phyloP scores from a whole-genome alignment of 2,797 vertebrate species.

The Myotis findleyi region DNA sequence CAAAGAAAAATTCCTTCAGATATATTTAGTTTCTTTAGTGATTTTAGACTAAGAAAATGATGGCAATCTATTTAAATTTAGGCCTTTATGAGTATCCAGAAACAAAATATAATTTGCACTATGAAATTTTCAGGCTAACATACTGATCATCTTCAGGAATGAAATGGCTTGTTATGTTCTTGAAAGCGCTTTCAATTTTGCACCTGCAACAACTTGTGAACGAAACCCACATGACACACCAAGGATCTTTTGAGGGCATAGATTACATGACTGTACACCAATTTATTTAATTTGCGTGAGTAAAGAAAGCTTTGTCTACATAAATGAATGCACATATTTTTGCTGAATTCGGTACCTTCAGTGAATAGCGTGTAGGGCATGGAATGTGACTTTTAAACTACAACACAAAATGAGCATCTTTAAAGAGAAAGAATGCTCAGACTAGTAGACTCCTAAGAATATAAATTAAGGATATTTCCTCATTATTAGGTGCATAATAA shows the following conservation, averaged over 20 bases:
- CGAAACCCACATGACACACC: neutral
- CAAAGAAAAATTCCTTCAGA: constrained; percentile 66
- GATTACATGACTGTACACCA: neutral
- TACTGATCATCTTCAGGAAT: constrained; percentile 43
- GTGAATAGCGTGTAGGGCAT: neutral
- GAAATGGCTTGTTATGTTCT: neutral
- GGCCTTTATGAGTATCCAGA: constrained; percentile 46
- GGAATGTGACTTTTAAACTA: neutral
- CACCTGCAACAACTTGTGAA: constrained; percentile 21
- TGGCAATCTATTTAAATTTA: constrained; percentile 53
- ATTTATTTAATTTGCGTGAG: neutral
- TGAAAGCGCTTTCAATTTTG: constrained; percentile 52
- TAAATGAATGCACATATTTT: neutral
- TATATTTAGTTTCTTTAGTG: constrained; percentile 13
- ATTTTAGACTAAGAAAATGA: constrained; percentile 40
- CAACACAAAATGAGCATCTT: constrained; percentile 37
- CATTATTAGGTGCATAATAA: constrained; percentile 15
- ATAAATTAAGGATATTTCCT: constrained; percentile 28
- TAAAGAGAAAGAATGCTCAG: constrained; percentile 49
- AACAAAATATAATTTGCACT: neutral
- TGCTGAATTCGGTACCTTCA: neutral
- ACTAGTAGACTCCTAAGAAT: neutral
- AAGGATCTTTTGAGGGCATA: neutral
- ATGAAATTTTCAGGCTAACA: neutral
- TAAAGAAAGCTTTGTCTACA: neutral